Conservation (phyloP, 2,888 invertebrate genomes). For the Saturnia japonica region DNA sequence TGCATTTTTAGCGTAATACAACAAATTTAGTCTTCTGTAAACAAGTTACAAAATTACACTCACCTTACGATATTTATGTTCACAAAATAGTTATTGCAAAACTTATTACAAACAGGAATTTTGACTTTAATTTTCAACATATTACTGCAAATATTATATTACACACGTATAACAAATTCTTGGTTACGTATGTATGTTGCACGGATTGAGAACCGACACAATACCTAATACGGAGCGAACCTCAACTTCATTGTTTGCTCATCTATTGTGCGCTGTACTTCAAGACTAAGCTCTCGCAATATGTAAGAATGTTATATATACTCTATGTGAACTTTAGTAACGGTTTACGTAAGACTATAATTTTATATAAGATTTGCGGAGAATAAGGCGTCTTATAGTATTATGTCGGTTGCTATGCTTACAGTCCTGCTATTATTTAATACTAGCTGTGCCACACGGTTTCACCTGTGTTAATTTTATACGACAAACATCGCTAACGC, state of each 20-base stretch:
- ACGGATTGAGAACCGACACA: constrained; percentile 23
- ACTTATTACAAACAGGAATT: no score
- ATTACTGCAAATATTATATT: neutral
- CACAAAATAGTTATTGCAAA: no score
- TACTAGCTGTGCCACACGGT: no score
- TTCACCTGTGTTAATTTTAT: no score
- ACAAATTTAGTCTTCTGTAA: no score
- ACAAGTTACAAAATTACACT: no score
- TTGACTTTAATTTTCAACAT: neutral
- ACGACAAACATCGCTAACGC: no score
- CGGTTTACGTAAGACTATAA: constrained; percentile 14
- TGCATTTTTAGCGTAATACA: no score
- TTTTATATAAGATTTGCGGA: constrained; percentile 21
- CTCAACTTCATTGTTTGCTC: constrained; percentile 40
- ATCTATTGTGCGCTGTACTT: constrained; percentile 38
- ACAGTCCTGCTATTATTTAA: no score
- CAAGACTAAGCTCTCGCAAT: constrained; percentile 24
- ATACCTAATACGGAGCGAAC: constrained; percentile 35
- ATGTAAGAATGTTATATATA: neutral
- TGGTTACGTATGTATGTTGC: constrained; percentile 6
- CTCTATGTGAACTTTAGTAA: neutral
- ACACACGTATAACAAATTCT: neutral
- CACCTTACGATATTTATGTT: no score
- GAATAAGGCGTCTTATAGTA: constrained; percentile 6
- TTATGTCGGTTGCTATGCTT: neutral